These are phyloP conservation scores for Drosophila ironensis DNA, from an alignment of 1,140 invertebrate genomes.

Conservation along the genomic window DNA sequence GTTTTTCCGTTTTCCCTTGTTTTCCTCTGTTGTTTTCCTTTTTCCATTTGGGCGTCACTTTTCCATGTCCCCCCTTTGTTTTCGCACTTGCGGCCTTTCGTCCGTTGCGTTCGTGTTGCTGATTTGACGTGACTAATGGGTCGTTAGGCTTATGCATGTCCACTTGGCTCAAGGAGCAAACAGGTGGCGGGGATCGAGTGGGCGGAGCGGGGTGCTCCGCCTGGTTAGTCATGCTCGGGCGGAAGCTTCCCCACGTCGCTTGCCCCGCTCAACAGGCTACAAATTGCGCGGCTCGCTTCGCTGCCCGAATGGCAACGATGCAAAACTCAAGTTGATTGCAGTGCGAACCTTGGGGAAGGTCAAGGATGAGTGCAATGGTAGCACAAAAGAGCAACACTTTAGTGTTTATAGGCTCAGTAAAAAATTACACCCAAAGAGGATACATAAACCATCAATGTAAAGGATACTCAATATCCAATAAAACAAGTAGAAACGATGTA, in stretches of 20 bases:
- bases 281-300: constrained; percentile 51
- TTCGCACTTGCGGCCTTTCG: constrained; percentile 33
- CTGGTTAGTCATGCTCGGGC: constrained; percentile 31
- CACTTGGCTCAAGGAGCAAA: constrained; percentile 9
- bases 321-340: constrained; percentile 41
- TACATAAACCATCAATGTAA: too few species aligned
- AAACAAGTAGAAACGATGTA: too few species aligned
- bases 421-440: too few species aligned
- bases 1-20: neutral
- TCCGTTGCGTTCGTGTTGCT: constrained; percentile 47
- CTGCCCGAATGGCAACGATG: constrained; percentile 30
- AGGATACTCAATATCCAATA: neutral
- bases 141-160: constrained; percentile 62
- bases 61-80: constrained; percentile 30
- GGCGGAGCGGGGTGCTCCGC: neutral
- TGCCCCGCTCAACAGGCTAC: constrained; percentile 21
- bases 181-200: constrained; percentile 12
- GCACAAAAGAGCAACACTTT: constrained; percentile 7
- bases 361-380: constrained; percentile 19
- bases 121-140: constrained; percentile 78
- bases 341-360: constrained; percentile 21
- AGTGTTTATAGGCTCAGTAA: constrained; percentile 1
- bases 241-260: neutral
- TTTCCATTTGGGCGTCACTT: neutral
- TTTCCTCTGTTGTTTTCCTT: constrained; percentile 36